A percentile compares a stretch with the other conserved stretches of the same genome.
phyloP scores from a whole-genome alignment of 2,888 invertebrate genomes.

The Ophonus ardosiacus region DNA sequence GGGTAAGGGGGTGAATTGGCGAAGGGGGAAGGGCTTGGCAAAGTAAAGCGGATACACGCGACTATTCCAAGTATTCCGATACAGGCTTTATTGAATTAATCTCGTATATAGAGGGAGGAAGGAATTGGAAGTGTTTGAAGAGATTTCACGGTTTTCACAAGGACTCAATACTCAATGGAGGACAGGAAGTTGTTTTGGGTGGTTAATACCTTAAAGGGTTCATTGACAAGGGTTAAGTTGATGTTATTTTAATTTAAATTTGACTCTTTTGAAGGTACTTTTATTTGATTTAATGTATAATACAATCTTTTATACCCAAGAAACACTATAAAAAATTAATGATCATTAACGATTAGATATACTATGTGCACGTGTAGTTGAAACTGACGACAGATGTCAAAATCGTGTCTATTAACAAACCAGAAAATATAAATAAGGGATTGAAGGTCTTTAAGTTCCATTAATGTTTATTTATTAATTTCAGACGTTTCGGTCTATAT shows the following conservation, averaged over 20 bases:
- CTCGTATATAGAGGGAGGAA: slow-evolving; percentile 20
- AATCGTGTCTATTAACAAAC: no score
- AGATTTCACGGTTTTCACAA: slow-evolving; percentile 31
- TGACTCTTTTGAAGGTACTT: no score
- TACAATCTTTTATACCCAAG: no score
- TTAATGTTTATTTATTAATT: no score
- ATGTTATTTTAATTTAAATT: no score
- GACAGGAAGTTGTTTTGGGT: slow-evolving; percentile 3
- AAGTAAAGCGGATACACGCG: slow-evolving; percentile 52
- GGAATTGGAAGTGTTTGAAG: slow-evolving; percentile 32
- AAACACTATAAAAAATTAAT: no score
- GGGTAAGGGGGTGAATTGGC: neutral
- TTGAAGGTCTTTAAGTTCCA: no score
- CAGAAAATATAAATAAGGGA: no score
- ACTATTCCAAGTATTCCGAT: slow-evolving; percentile 36
- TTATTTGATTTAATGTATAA: neutral
- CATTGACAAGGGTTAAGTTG: neutral
- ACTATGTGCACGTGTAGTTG: no score
- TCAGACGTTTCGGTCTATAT: no score
- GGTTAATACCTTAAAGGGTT: neutral
- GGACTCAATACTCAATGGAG: slow-evolving; percentile 31
- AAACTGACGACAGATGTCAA: no score
- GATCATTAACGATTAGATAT: no score
- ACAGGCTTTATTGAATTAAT: slow-evolving; percentile 55
- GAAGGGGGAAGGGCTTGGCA: neutral